Conservation (phyloP, 1,140 invertebrate species). For the Drosophila rhopaloa region DNA sequence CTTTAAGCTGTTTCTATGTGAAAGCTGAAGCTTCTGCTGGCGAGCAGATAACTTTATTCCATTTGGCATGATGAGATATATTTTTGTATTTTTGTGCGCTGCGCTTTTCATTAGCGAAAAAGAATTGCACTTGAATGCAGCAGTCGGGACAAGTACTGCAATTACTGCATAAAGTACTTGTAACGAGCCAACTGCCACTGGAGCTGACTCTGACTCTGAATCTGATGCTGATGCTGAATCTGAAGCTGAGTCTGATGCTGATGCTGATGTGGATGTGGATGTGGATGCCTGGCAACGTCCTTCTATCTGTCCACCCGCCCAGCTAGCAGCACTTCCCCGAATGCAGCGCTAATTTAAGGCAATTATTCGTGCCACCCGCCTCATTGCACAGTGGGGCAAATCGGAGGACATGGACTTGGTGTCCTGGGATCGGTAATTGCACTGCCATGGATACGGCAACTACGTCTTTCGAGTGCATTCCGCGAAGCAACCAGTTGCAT, state of each 20-base stretch:
- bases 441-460: not conserved
- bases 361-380: slow-evolving; percentile 72
- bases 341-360: slow-evolving; percentile 76
- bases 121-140: slow-evolving; percentile 67
- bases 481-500: slow-evolving; percentile 15
- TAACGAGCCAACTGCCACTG: slow-evolving; percentile 63
- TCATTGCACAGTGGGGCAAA: slow-evolving; percentile 44
- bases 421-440: slow-evolving; percentile 18
- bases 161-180: slow-evolving; percentile 83
- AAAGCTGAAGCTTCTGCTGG: slow-evolving; percentile 1
- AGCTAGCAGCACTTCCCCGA: slow-evolving; percentile 8
- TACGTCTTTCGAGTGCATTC: not conserved
- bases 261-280: not conserved
- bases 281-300: slow-evolving; percentile 8
- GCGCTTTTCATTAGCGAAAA: slow-evolving; percentile 71
- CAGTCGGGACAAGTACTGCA: slow-evolving; percentile 73
- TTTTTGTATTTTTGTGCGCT: slow-evolving; percentile 46
- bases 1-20: slow-evolving; percentile 18
- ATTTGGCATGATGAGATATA: slow-evolving; percentile 25
- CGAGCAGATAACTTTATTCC: slow-evolving; percentile 33
- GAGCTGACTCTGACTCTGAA: slow-evolving; percentile 18
- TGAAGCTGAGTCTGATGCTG: not conserved
- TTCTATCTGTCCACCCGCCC: slow-evolving; percentile 4
- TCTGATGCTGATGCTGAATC: slow-evolving; percentile 18
- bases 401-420: slow-evolving; percentile 7